Percentiles rank a stretch among this genome's conserved stretches.
Evolutionary conservation across 2,888 invertebrate genomes (phyloP).

Genomic region (Cephus pulcher): DNA sequence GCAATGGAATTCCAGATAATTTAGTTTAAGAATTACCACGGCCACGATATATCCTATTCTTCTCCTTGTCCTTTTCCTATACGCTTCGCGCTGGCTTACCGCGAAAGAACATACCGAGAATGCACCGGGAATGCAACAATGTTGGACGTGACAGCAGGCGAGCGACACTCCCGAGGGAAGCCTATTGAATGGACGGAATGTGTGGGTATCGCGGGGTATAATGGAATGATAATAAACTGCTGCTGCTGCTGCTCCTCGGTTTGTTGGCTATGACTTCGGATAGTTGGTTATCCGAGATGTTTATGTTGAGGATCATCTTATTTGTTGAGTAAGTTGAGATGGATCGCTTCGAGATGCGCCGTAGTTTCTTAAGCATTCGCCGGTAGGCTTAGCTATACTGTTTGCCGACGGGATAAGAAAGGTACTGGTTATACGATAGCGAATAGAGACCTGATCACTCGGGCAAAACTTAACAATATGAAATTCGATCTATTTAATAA

Average conservation of each 20-base stretch:
- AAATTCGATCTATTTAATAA: background rate
- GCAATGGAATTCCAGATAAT: background rate
- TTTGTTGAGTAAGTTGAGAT: background rate
- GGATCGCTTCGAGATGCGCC: background rate
- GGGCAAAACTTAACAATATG: background rate
- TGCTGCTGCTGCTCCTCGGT: background rate
- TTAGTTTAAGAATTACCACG: background rate
- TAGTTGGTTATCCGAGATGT: background rate
- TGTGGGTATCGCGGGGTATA: conserved; percentile 2
- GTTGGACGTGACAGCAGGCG: conserved; percentile 44
- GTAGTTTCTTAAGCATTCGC: background rate
- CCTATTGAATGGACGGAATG: conserved; percentile 26
- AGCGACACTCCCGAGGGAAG: conserved; percentile 35
- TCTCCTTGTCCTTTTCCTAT: background rate
- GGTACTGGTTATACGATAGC: background rate
- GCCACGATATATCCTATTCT: background rate
- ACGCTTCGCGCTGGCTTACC: background rate
- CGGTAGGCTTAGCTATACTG: background rate
- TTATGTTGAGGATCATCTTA: background rate
- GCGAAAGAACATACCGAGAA: conserved; percentile 27
- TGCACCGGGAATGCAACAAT: conserved; percentile 35
- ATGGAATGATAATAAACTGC: background rate
- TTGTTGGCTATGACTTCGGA: background rate
- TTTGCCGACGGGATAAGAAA: background rate
- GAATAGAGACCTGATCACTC: background rate